Percentiles rank a stretch among this genome's conserved stretches.
These are phyloP conservation scores for Pterocles gutturalis DNA, from an alignment of 2,113 vertebrate genomes.

Conservation along the genomic window DNA sequence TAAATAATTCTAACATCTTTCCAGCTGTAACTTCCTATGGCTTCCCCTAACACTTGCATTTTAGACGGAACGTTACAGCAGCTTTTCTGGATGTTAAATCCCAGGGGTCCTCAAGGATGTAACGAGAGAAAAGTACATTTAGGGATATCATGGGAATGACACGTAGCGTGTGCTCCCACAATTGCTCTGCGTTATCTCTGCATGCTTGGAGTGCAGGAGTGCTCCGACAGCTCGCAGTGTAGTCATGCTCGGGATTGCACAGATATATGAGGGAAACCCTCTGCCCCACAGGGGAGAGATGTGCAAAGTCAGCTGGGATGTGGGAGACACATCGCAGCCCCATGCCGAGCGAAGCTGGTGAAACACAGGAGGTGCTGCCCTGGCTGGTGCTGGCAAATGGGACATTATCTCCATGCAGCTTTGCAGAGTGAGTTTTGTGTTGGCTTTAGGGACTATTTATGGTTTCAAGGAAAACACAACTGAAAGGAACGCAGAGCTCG, in stretches of 20 bases:
- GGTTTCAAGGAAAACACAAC: not conserved
- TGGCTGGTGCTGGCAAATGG: not conserved
- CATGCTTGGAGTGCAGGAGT: not conserved
- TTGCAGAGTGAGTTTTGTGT: not conserved
- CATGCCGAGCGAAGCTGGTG: rapidly evolving
- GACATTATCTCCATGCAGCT: rapidly evolving
- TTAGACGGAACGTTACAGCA: not conserved
- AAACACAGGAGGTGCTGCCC: not conserved
- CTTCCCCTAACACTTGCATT: not conserved
- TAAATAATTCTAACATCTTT: not conserved
- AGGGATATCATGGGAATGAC: not conserved
- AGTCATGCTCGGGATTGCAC: not conserved
- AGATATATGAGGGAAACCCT: not conserved
- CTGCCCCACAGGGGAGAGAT: not conserved
- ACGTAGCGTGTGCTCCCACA: rapidly evolving
- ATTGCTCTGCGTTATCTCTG: rapidly evolving
- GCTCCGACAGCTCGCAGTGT: not conserved
- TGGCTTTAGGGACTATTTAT: slow-evolving; percentile 1
- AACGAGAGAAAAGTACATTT: not conserved
- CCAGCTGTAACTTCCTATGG: not conserved
- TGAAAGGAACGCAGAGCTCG: not conserved
- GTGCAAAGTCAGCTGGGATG: not conserved
- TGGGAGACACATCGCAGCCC: rapidly evolving
- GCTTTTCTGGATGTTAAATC: not conserved
- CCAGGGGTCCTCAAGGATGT: not conserved